These are phyloP conservation scores for Nerophis lumbriciformis DNA, from an alignment of 2,113 vertebrate genomes.

Conservation along the genomic window DNA sequence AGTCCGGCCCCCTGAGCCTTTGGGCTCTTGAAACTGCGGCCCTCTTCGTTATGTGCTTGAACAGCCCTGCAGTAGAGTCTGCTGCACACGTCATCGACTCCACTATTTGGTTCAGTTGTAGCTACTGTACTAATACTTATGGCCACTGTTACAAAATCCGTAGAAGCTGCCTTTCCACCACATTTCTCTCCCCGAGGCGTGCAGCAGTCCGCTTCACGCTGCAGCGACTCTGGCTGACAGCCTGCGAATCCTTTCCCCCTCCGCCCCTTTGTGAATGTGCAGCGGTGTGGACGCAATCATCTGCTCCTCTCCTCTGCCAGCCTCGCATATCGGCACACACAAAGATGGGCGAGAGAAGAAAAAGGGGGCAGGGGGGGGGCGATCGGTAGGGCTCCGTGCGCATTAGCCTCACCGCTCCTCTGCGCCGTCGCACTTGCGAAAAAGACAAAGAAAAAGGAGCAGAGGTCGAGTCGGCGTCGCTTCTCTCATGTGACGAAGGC, in stretches of 20 bases:
- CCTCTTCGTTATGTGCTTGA: too few species aligned
- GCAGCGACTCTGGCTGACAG: conserved; percentile 32
- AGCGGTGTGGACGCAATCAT: conserved; percentile 61
- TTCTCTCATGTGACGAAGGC: conserved; percentile 3
- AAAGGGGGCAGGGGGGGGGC: not conserved
- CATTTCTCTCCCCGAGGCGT: not conserved
- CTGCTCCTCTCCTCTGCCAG: conserved; percentile 41
- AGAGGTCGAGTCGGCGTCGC: conserved; percentile 12
- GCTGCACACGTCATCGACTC: too few species aligned
- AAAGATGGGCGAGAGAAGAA: not conserved
- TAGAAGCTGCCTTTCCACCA: not conserved
- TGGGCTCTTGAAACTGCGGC: too few species aligned
- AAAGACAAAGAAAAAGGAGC: conserved; percentile 5
- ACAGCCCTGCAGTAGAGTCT: too few species aligned
- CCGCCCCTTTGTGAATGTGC: conserved; percentile 64
- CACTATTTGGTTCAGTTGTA: too few species aligned
- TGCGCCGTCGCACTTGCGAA: conserved; percentile 1
- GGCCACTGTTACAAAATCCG: not conserved
- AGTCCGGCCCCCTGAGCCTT: too few species aligned
- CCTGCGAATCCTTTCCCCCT: conserved; percentile 32
- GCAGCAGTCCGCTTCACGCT: conserved; percentile 15
- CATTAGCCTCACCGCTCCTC: conserved; percentile 6
- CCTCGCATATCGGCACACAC: conserved; percentile 24
- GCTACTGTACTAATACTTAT: not conserved
- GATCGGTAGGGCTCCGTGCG: conserved; percentile 10